Percentiles rank a stretch among this genome's conserved stretches.
phyloP scores from a whole-genome alignment of 2,888 invertebrate species.

The Lycophotia porphyrea region DNA sequence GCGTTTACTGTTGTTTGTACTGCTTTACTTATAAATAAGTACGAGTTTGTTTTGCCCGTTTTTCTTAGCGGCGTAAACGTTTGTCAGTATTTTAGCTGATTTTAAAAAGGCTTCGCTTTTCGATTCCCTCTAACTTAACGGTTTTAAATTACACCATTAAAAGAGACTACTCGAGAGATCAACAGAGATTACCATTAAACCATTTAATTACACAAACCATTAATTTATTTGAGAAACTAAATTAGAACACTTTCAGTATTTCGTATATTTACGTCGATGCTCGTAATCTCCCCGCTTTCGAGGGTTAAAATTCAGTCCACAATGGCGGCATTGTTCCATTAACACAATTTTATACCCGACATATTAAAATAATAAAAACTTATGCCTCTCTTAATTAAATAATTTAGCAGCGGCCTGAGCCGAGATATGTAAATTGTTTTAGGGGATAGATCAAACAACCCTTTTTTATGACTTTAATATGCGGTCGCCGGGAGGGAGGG shows the following conservation, averaged over 20 bases:
- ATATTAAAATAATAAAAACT: constrained; percentile 91
- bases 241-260: constrained; percentile 75
- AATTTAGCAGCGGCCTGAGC: constrained; percentile 89
- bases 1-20: constrained; percentile 59
- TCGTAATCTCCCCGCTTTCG: constrained; percentile 81
- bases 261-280: constrained; percentile 79
- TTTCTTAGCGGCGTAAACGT: constrained; percentile 11
- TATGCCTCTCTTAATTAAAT: constrained; percentile 91
- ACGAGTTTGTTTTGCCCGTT: constrained; percentile 37
- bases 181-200: constrained; percentile 66
- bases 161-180: constrained; percentile 56
- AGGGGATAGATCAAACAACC: constrained; percentile 91
- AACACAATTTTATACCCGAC: constrained; percentile 90
- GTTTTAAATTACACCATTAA: constrained; percentile 45
- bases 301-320: constrained; percentile 83
- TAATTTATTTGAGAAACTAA: constrained; percentile 74
- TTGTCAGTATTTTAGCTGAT: constrained; percentile 16
- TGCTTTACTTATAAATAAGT: constrained; percentile 50
- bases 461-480: constrained; percentile 91
- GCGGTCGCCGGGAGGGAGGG: constrained; percentile 83
- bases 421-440: constrained; percentile 91
- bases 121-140: neutral
- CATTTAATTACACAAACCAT: constrained; percentile 70
- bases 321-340: constrained; percentile 86
- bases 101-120: constrained; percentile 11